Conservation (phyloP, 2,888 invertebrate genomes). For the Melinaea marsaeus region DNA sequence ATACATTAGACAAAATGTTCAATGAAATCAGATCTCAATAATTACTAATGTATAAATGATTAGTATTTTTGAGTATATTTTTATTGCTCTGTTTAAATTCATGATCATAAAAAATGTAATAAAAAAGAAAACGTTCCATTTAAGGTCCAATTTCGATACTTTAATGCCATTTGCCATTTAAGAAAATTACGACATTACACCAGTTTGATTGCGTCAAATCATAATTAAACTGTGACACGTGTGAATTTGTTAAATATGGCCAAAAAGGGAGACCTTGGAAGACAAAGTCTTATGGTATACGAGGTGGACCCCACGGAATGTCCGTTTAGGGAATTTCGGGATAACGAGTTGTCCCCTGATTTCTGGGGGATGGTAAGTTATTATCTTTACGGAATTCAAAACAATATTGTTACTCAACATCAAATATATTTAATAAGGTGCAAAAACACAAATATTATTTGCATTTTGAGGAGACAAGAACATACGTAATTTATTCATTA, state of each 20-base stretch:
- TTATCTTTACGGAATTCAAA: neutral
- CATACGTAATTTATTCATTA: neutral
- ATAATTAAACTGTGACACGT: conserved; percentile 8
- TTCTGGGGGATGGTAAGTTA: conserved; percentile 62
- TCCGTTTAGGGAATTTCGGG: conserved; percentile 65
- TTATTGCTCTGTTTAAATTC: conserved; percentile 1
- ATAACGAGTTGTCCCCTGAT: conserved; percentile 56
- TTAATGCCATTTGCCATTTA: conserved; percentile 7
- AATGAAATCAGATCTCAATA: neutral
- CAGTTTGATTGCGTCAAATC: conserved; percentile 7
- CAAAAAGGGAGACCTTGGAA: conserved; percentile 24
- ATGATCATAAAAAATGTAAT: conserved; percentile 1
- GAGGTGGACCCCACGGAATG: conserved; percentile 51
- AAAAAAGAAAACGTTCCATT: conserved; percentile 4
- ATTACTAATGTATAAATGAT: neutral
- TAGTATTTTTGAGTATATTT: neutral
- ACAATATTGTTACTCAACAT: neutral
- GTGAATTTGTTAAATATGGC: conserved; percentile 17
- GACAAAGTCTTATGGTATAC: conserved; percentile 20
- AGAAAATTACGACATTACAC: conserved; percentile 1
- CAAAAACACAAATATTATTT: conserved; percentile 4
- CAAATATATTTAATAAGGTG: neutral
- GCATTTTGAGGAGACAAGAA: neutral
- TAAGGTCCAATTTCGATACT: conserved; percentile 2
- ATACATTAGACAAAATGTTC: neutral